These are phyloP conservation scores for Lacerta bilineata DNA, from an alignment of 2,797 vertebrate species.

Conservation along the genomic window DNA sequence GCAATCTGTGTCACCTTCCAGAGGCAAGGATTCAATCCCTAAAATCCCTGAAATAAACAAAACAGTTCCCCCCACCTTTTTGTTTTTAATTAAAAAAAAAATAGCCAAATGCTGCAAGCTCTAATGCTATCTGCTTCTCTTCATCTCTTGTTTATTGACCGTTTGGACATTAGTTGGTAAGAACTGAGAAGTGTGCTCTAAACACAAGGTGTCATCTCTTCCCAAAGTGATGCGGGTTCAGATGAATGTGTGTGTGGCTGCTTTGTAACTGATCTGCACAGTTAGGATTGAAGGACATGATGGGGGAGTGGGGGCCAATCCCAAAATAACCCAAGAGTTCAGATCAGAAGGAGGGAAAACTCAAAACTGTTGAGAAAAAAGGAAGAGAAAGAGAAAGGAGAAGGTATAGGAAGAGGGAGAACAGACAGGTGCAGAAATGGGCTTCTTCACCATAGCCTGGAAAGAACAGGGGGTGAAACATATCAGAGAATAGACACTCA, in stretches of 20 bases:
- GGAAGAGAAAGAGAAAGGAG: constrained; percentile 80
- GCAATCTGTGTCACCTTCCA: constrained; percentile 16
- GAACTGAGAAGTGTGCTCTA: background rate
- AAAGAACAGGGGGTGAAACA: constrained; percentile 83
- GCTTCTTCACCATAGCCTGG: constrained; percentile 89
- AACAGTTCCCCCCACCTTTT: too few species aligned
- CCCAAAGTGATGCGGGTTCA: background rate
- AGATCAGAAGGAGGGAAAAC: constrained; percentile 73
- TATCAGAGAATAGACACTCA: constrained; percentile 77
- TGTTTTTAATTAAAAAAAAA: background rate
- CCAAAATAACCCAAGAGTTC: constrained; percentile 75
- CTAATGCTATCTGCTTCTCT: background rate
- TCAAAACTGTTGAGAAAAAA: constrained; percentile 83
- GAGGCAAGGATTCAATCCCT: background rate
- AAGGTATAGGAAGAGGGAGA: constrained; percentile 59
- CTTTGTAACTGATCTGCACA: constrained; percentile 67
- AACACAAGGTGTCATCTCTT: constrained; percentile 33
- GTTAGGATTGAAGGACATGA: constrained; percentile 70
- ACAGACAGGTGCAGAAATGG: constrained; percentile 83
- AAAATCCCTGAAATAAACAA: background rate
- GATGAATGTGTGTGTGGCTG: background rate
- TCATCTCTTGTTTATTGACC: background rate
- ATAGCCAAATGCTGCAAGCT: background rate
- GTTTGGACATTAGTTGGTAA: background rate
- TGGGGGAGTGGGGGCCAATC: constrained; percentile 48